phyloP scores from a whole-genome alignment of 2,113 vertebrate genomes.

The cat (Felis catus) region F.catus_Fca126_mat1.0 CM031425.1:25656001-25656500 shows the following conservation, averaged over 20 bases:
- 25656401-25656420: not conserved
- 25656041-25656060: not conserved
- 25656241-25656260: not conserved
- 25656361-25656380: not conserved
- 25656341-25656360: not conserved
- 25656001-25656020: not conserved
- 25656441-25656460: not conserved
- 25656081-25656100: not conserved
- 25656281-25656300: not conserved
- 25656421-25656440: not conserved
- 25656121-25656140: not conserved
- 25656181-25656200: not conserved
- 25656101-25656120: not conserved
- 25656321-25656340: not conserved
- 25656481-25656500: not conserved
- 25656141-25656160: slow-evolving; percentile 4
- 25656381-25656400: not conserved
- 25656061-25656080: not conserved
- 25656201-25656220: not conserved
- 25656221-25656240: not conserved
- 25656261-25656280: not conserved
- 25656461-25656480: not conserved
- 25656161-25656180: not conserved
- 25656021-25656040: not conserved
- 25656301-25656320: not conserved